Evolutionary conservation across 2,888 invertebrate species (phyloP).

Genomic region (Metopia argyrocephala): DNA sequence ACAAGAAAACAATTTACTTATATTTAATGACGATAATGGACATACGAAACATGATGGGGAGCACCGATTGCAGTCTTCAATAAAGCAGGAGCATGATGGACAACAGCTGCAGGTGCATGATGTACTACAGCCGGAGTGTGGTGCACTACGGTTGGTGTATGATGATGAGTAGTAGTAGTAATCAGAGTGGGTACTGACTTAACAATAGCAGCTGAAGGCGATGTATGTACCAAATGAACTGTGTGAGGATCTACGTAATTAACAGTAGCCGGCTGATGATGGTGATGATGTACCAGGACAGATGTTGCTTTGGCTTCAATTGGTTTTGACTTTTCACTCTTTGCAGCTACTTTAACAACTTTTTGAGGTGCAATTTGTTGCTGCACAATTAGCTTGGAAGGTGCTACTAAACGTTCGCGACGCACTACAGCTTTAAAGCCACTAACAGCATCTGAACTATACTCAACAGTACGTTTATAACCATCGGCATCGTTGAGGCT

Average conservation of each 20-base stretch:
- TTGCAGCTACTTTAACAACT: background rate
- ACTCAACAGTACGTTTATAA: slow-evolving; percentile 80
- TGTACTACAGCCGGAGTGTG: slow-evolving; percentile 51
- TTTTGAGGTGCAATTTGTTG: slow-evolving; percentile 61
- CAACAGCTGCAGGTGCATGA: slow-evolving; percentile 44
- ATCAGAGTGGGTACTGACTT: slow-evolving; percentile 61
- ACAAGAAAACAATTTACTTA: slow-evolving; percentile 19
- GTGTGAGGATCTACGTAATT: slow-evolving; percentile 62
- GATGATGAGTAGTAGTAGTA: slow-evolving; percentile 65
- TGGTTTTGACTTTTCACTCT: slow-evolving; percentile 17
- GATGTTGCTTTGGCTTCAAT: slow-evolving; percentile 46
- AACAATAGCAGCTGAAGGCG: slow-evolving; percentile 66
- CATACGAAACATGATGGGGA: slow-evolving; percentile 71
- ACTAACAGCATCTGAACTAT: slow-evolving; percentile 79
- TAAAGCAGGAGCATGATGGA: slow-evolving; percentile 67
- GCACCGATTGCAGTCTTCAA: slow-evolving; percentile 68
- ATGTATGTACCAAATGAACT: slow-evolving; percentile 63
- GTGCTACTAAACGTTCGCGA: slow-evolving; percentile 74
- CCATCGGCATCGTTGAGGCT: slow-evolving; percentile 80
- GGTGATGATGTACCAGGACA: slow-evolving; percentile 72
- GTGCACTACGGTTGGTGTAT: slow-evolving; percentile 65
- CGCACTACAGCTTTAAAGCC: slow-evolving; percentile 81
- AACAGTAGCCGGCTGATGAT: slow-evolving; percentile 63
- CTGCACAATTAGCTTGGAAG: slow-evolving; percentile 19
- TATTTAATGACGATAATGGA: slow-evolving; percentile 66